Percentiles rank a stretch among this genome's conserved stretches.
Conservation (phyloP, 2,797 vertebrate species). For the Trematomus bernacchii region DNA sequence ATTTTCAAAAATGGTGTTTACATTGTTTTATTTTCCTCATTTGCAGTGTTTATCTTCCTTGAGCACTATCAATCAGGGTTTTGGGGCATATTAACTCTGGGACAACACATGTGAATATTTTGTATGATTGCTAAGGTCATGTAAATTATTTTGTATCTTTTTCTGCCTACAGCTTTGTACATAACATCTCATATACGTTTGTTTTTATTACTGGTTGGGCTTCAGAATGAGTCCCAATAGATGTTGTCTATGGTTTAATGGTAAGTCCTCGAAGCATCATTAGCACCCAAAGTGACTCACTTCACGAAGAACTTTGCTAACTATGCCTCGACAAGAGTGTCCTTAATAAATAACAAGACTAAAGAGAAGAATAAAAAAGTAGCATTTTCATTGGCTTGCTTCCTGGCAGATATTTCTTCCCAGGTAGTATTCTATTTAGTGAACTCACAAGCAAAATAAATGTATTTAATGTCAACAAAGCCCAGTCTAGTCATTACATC, state of each 20-base stretch:
- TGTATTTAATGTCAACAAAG: background rate
- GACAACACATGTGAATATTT: conserved; percentile 20
- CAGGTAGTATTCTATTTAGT: background rate
- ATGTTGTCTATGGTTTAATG: conserved; percentile 10
- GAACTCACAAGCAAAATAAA: background rate
- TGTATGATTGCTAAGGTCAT: conserved; percentile 20
- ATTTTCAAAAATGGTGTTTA: conserved; percentile 31
- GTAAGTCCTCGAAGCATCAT: conserved; percentile 2
- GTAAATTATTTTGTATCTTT: conserved; percentile 9
- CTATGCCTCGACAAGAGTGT: conserved; percentile 1
- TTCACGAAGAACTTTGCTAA: background rate
- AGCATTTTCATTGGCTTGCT: background rate
- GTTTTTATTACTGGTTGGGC: background rate
- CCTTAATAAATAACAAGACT: background rate
- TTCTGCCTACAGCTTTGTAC: background rate
- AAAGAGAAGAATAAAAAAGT: background rate
- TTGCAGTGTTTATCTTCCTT: conserved; percentile 36
- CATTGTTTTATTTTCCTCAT: conserved; percentile 40
- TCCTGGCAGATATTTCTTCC: background rate
- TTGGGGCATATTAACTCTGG: conserved; percentile 31
- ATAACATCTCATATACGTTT: background rate
- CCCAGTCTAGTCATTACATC: background rate
- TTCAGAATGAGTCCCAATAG: conserved; percentile 7
- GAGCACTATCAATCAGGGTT: conserved; percentile 28
- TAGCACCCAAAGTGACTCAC: background rate